Conservation (phyloP, 2,797 vertebrate genomes). For the Typhlichthys eigenmanni region DNA sequence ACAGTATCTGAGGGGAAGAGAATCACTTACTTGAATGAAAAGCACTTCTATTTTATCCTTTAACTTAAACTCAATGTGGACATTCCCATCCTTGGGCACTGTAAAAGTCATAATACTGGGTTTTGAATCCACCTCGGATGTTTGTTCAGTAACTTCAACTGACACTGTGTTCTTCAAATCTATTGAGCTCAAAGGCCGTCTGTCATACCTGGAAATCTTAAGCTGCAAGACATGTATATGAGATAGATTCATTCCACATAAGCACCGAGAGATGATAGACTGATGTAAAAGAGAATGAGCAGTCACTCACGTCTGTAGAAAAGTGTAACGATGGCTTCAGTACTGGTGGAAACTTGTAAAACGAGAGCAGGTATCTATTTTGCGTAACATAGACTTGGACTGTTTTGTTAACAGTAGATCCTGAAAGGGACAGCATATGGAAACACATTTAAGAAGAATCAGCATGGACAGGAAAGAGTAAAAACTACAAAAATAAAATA, state of each 20-base stretch:
- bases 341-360: slow-evolving; percentile 39
- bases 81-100: slow-evolving; percentile 60
- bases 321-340: slow-evolving; percentile 64
- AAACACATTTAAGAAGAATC: not conserved
- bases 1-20: not conserved
- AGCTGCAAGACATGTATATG: slow-evolving; percentile 45
- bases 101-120: slow-evolving; percentile 26
- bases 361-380: slow-evolving; percentile 48
- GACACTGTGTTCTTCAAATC: slow-evolving; percentile 35
- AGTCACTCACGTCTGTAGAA: slow-evolving; percentile 50
- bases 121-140: not conserved
- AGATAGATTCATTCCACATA: not conserved
- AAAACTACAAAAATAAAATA: too few relatives aligned
- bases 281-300: not conserved
- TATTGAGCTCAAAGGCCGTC: slow-evolving; percentile 35
- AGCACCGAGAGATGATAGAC: not conserved
- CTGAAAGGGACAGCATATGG: slow-evolving; percentile 12
- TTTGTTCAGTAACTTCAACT: slow-evolving; percentile 56
- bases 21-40: slow-evolving; percentile 52
- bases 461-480: too few relatives aligned
- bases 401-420: slow-evolving; percentile 44
- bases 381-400: slow-evolving; percentile 31
- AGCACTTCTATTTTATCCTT: slow-evolving; percentile 46
- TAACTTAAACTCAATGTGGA: slow-evolving; percentile 55
- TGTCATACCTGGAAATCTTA: slow-evolving; percentile 58